Evolutionary conservation across 1,140 invertebrate species (phyloP), one percentile per base, ranked within the genome.

Genomic region (Luehdorfia chinensis): DNA sequence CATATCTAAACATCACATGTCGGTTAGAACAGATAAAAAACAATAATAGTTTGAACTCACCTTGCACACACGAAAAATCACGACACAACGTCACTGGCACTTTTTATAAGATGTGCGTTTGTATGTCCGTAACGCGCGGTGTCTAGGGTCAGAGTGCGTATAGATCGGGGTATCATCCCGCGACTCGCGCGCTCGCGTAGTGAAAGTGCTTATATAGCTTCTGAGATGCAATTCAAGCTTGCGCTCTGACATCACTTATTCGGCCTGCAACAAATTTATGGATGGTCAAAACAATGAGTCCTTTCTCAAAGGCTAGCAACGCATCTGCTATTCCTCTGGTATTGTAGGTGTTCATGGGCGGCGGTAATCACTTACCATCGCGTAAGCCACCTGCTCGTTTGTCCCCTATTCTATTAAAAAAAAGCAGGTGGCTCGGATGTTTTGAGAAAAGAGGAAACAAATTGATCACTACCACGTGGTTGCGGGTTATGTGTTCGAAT

Each of bases 151-250:
- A 76, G 72, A 79, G 78, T 76, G 69, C 72, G 69, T 50, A 46
- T 39, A 53, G 55, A 50, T 55, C 50, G 50, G 55, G 57, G 55
- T 59, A 49, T 58, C 62, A 55, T 64, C 66, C 56, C 68, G 63
- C 58, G 65, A 79, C 78, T 83, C 74, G 51, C 57, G 72, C 55
- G 75, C 66, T 47, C 19, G 48, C 14, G 11, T 32, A 75, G 79
- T 70, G 79, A 80, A 79, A 80, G 79, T 79, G 62, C 54, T 84
- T 84, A 81, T 84, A 84, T 84, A 84, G 75, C 71, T 60, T 73
- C 57, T 47, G 50, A 57, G 55, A 46, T 64, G 68, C 59, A 65
- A 54, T 55, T 48, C 36, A 50, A 49, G 46, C 34, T 27, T 43
- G 50, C 36, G 49, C 28, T 11, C 44, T 62, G 59, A 69, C 58